Conservation (phyloP, 2,888 invertebrate genomes). For the Mythimna albipuncta region DNA sequence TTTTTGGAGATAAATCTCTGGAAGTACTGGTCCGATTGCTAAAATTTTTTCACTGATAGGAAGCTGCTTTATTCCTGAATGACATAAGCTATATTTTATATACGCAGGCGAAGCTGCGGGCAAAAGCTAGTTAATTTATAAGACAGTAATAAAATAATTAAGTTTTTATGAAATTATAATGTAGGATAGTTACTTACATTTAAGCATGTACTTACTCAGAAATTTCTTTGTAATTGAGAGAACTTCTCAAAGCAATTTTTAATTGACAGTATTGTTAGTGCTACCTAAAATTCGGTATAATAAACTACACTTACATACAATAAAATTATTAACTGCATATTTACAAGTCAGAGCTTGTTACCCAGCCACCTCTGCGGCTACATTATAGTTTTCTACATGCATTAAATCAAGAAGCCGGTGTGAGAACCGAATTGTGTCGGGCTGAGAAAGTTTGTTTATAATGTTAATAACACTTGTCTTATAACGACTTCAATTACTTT, state of each 20-base stretch:
- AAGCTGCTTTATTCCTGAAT: too few species aligned
- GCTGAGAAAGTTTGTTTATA: constrained; percentile 85
- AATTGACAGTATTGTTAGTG: constrained; percentile 20
- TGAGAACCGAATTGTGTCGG: constrained; percentile 81
- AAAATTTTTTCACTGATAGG: too few species aligned
- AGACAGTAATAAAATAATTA: background rate
- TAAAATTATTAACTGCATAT: constrained; percentile 22
- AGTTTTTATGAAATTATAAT: background rate
- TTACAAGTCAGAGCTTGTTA: constrained; percentile 37
- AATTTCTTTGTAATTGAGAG: background rate
- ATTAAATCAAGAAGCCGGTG: constrained; percentile 75
- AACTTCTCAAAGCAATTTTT: constrained; percentile 14
- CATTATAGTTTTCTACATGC: constrained; percentile 74
- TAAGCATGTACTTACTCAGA: background rate
- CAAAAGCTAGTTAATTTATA: too few species aligned
- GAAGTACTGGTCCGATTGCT: too few species aligned
- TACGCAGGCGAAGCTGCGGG: too few species aligned
- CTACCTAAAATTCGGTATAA: constrained; percentile 16
- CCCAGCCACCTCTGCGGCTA: constrained; percentile 21
- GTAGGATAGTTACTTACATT: background rate
- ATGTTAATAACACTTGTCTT: constrained; percentile 78
- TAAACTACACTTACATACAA: constrained; percentile 40
- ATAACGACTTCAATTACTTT: constrained; percentile 84
- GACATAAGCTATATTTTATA: too few species aligned
- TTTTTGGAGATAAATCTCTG: too few species aligned